Base-by-base conservation (phyloP, 2,113 vertebrate species). In the Manacus vitellinus region DNA sequence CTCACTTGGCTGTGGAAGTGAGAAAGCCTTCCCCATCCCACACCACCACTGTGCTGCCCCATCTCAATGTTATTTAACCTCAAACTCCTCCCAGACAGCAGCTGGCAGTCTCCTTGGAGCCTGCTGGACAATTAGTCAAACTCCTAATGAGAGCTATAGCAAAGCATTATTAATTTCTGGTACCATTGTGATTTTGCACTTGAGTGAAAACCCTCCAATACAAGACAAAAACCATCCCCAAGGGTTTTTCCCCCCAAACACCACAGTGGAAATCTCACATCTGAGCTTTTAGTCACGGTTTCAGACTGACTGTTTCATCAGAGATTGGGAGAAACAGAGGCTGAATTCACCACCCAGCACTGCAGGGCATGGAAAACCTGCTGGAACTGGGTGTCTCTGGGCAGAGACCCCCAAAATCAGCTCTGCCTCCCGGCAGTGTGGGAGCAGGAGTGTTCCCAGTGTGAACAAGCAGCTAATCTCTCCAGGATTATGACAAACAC, bases 401-500 rank as follows among this genome's bases (percentile, higher is more conserved):
- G 14, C 35, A 65, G 43, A 62, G 25, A 77, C 9, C 27, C 23
- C 59, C 30, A 22, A 58, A 73, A 51, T 21, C 65, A 51, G 19
- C 43, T 47, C 75, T 54, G 22, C 37, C 39, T 59, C 63, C 59
- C 68, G 79, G 7, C 28, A 52, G 0, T 2, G 11, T 7, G 33
- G 15, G 14, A 41, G 54, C 3, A 51, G 39, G 8, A 1, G 0
- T 3, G 4, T 28, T 41, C 41, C 21, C 47, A n/a, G 2, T 6
- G 4, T 28, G 65, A 72, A 18, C 3, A 2, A 71, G 21, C 6
- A 51, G 79, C 52, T 85, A 19, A 52, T 41, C 58, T 72, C 61
- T 44, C 27, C 59, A 72, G 52, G 27, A 54, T 31, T 68, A 71
- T 8, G 33, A 47, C 7, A 44, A 92, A 46, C 15, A 67, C 33